phyloP scores from a whole-genome alignment of 2,888 invertebrate genomes.

The Mellilla xanthometata region DNA sequence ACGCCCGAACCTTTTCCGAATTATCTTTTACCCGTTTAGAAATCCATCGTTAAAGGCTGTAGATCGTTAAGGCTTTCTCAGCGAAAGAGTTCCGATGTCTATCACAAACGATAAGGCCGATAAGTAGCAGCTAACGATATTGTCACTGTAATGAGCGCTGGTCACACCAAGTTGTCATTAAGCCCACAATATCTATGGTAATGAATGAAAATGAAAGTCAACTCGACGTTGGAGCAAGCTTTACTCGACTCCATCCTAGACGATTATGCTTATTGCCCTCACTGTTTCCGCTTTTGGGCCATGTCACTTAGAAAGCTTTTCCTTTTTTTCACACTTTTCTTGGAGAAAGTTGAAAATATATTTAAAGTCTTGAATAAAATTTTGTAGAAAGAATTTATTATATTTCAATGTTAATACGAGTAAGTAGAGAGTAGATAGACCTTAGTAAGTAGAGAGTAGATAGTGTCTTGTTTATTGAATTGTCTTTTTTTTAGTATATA shows the following conservation, averaged over 20 bases:
- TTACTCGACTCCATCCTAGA: constrained; percentile 25
- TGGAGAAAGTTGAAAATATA: constrained; percentile 2
- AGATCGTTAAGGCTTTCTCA: not conserved
- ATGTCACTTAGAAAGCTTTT: constrained; percentile 10
- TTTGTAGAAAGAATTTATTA: no score
- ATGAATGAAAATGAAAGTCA: constrained; percentile 55
- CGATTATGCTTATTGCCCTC: constrained; percentile 28
- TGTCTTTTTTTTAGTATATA: no score
- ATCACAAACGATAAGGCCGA: constrained; percentile 23
- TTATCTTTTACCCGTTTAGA: no score
- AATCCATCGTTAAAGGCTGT: no score
- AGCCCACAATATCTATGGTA: constrained; percentile 35
- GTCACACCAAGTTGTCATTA: constrained; percentile 57
- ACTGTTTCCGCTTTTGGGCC: constrained; percentile 18
- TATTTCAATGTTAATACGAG: no score
- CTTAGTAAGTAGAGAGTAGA: no score
- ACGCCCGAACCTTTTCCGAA: no score
- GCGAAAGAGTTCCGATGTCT: constrained; percentile 20
- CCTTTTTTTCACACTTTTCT: constrained; percentile 15
- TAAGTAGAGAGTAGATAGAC: no score
- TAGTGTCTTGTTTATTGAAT: no score
- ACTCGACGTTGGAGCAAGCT: constrained; percentile 14
- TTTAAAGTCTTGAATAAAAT: no score
- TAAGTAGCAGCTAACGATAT: constrained; percentile 28
- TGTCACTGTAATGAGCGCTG: constrained; percentile 46